A percentile compares a stretch with the other conserved stretches of the same genome.
phyloP scores from a whole-genome alignment of 2,888 invertebrate genomes.

The Ichneumoninae sp. region DNA sequence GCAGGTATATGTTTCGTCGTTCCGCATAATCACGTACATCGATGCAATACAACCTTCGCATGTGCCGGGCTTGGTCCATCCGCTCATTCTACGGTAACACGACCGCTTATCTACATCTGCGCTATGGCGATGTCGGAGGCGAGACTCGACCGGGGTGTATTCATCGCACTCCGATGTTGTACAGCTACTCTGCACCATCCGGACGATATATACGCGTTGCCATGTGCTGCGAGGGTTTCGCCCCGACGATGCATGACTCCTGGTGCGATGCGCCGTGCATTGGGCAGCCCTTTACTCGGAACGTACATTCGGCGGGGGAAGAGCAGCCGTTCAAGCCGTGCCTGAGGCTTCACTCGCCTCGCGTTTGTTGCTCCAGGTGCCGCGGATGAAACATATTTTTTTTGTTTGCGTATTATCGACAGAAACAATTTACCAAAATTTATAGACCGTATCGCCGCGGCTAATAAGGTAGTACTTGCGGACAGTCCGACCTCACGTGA shows the following conservation, averaged over 20 bases:
- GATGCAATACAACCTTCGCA: not conserved
- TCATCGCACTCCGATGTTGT: conserved; percentile 10
- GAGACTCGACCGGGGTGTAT: conserved; percentile 1
- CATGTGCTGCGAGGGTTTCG: not conserved
- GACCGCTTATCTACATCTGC: conserved; percentile 40
- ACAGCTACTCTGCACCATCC: not conserved
- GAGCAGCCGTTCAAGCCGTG: conserved; percentile 14
- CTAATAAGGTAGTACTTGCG: no score
- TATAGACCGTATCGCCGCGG: no score
- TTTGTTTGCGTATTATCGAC: not conserved
- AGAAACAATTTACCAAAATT: not conserved
- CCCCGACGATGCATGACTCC: conserved; percentile 7
- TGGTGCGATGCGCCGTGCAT: not conserved
- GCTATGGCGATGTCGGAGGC: conserved; percentile 7
- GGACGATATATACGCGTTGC: conserved; percentile 23
- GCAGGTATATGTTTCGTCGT: not conserved
- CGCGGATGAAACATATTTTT: not conserved
- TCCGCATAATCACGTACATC: not conserved
- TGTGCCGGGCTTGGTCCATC: not conserved
- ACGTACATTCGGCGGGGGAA: not conserved
- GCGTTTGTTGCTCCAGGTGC: not conserved
- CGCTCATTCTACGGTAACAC: conserved; percentile 18
- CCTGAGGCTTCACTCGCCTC: conserved; percentile 10
- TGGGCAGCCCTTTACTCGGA: not conserved
- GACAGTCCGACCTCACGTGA: no score